Evolutionary conservation across 2,888 invertebrate genomes (phyloP).

Genomic region (Dryobota labecula): DNA sequence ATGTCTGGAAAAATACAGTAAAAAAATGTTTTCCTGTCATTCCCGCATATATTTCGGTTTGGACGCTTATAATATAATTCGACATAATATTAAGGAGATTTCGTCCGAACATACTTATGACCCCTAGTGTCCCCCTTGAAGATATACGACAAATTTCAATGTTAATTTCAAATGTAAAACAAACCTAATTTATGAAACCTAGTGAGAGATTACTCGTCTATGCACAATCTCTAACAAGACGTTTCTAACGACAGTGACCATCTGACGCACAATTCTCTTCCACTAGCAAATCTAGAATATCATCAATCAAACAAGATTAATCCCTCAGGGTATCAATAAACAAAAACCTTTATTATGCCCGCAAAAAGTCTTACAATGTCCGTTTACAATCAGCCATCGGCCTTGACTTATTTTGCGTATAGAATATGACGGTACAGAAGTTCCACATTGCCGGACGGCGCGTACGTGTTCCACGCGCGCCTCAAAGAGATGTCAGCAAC

Average conservation of each 20-base stretch:
- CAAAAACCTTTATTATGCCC: conserved; percentile 54
- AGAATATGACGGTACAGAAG: not conserved
- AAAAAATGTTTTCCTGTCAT: too few relatives aligned
- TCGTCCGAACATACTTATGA: too few relatives aligned
- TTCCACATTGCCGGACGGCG: too few relatives aligned
- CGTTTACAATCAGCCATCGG: conserved; percentile 51
- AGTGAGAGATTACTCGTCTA: conserved; percentile 17
- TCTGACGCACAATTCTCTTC: conserved; percentile 36
- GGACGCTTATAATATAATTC: too few relatives aligned
- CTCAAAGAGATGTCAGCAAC: too few relatives aligned
- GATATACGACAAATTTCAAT: too few relatives aligned
- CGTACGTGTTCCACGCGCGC: too few relatives aligned
- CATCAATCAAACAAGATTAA: conserved; percentile 57
- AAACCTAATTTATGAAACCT: not conserved
- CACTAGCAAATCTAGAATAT: conserved; percentile 37
- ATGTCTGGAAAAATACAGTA: too few relatives aligned
- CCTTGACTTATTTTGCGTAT: conserved; percentile 23
- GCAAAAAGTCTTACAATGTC: conserved; percentile 58
- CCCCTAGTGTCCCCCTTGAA: too few relatives aligned
- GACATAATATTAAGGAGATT: too few relatives aligned
- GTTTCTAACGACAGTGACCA: conserved; percentile 31
- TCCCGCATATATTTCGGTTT: too few relatives aligned
- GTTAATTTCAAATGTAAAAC: not conserved
- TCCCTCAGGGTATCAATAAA: conserved; percentile 59
- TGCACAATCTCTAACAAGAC: not conserved